Conservation (phyloP, 1,140 invertebrate species). For the Acromyrmex heyeri region DNA sequence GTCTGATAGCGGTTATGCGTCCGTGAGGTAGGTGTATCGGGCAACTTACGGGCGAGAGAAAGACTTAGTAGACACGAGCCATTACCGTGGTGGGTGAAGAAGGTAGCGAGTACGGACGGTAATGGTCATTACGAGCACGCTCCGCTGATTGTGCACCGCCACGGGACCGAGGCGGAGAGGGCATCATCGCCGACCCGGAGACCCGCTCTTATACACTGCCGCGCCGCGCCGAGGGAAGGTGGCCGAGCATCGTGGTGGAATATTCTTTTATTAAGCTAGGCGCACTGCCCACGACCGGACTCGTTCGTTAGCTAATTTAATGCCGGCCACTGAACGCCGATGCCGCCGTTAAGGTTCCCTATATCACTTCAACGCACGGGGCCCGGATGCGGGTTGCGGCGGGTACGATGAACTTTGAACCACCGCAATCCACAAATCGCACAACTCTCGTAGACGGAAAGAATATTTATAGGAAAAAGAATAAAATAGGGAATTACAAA, state of each 20-base stretch:
- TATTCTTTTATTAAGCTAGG: slow-evolving; percentile 84
- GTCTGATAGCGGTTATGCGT: slow-evolving; percentile 73
- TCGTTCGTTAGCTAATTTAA: slow-evolving; percentile 84
- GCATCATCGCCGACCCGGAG: slow-evolving; percentile 86
- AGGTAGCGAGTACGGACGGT: slow-evolving; percentile 84
- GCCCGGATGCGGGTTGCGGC: slow-evolving; percentile 19
- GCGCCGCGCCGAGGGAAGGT: background rate
- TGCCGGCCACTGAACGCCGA: slow-evolving; percentile 73
- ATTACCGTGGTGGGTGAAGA: slow-evolving; percentile 82
- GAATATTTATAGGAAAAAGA: background rate
- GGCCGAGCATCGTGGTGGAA: slow-evolving; percentile 60
- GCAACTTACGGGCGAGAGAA: slow-evolving; percentile 65
- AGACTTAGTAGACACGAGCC: slow-evolving; percentile 80
- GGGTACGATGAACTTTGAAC: slow-evolving; percentile 48
- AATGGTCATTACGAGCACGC: slow-evolving; percentile 87
- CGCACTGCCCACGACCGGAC: slow-evolving; percentile 74
- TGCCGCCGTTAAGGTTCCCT: slow-evolving; percentile 48
- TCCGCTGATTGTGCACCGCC: slow-evolving; percentile 85
- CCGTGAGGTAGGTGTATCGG: slow-evolving; percentile 70
- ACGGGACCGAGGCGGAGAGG: slow-evolving; percentile 81
- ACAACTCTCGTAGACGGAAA: background rate
- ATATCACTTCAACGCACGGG: slow-evolving; percentile 68
- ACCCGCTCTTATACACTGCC: slow-evolving; percentile 77
- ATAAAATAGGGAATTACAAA: background rate
- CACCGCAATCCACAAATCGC: slow-evolving; percentile 1